phyloP scores from a whole-genome alignment of 1,140 invertebrate genomes.

The Radopholus similis region DNA sequence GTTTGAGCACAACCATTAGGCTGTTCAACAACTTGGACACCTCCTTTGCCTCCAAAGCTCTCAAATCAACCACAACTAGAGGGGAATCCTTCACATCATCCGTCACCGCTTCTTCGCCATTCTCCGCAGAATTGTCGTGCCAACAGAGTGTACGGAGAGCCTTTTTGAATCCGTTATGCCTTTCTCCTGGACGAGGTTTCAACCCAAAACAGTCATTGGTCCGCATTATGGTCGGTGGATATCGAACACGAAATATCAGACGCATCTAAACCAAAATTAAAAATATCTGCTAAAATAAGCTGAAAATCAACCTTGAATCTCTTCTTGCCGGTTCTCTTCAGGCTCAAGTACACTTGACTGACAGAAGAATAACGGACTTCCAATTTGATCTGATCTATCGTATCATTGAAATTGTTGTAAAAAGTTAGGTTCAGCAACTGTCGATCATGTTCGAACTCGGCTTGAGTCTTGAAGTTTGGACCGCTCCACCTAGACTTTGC shows the following conservation, averaged over 20 bases:
- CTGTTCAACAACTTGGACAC: not conserved
- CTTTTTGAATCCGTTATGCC: not conserved
- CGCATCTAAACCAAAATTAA: no score
- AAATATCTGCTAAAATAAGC: no score
- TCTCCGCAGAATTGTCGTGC: not conserved
- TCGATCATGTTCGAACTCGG: conserved; percentile 11
- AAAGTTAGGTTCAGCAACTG: not conserved
- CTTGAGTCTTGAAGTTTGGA: not conserved
- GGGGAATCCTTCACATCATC: conserved; percentile 8
- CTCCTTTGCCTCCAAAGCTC: not conserved
- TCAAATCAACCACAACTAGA: conserved; percentile 12
- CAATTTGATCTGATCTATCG: conserved; percentile 9
- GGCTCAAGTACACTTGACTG: conserved; percentile 13
- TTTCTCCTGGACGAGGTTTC: not conserved
- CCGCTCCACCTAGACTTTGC: not conserved
- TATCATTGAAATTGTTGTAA: not conserved
- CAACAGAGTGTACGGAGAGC: not conserved
- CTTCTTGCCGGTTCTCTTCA: not conserved
- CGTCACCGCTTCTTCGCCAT: not conserved
- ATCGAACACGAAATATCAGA: not conserved
- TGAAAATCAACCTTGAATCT: not conserved
- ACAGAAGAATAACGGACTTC: conserved; percentile 20
- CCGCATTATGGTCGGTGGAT: conserved; percentile 8
- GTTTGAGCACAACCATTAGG: conserved; percentile 8
- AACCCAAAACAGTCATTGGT: conserved; percentile 6